Conservation (phyloP, 2,888 invertebrate genomes). For the Calameuta filiformis region DNA sequence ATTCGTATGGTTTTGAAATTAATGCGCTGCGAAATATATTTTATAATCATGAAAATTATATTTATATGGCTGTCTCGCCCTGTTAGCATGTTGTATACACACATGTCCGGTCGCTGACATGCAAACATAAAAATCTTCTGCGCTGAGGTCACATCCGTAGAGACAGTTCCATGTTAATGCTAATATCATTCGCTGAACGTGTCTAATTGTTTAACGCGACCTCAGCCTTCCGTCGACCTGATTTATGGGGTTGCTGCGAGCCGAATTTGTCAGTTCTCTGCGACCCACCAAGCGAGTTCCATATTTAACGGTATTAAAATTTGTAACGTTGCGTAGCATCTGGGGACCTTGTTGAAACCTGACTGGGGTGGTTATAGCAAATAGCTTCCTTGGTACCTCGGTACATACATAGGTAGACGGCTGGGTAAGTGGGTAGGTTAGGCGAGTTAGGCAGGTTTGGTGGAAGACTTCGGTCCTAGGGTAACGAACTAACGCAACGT, state of each 20-base stretch:
- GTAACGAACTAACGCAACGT: slow-evolving; percentile 31
- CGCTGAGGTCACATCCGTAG: neutral
- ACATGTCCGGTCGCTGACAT: neutral
- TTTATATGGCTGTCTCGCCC: neutral
- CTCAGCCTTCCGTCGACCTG: neutral
- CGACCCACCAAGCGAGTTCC: slow-evolving; percentile 15
- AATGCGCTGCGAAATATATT: neutral
- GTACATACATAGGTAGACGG: neutral
- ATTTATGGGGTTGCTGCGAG: slow-evolving; percentile 18
- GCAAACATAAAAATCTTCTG: neutral
- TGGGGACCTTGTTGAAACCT: slow-evolving; percentile 9
- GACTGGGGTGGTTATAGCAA: neutral
- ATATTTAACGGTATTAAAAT: slow-evolving; percentile 24
- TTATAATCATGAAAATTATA: neutral
- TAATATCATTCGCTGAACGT: neutral
- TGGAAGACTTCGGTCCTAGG: slow-evolving; percentile 7
- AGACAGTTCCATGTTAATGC: neutral
- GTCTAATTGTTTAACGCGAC: slow-evolving; percentile 2
- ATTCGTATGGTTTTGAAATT: neutral
- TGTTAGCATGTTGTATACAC: neutral
- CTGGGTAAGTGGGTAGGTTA: neutral
- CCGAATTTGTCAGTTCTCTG: slow-evolving; percentile 17
- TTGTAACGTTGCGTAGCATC: slow-evolving; percentile 23
- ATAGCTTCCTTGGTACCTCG: neutral
- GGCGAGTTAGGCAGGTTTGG: neutral